Conservation (phyloP, 2,113 vertebrate genomes). For the Cacatua alba region DNA sequence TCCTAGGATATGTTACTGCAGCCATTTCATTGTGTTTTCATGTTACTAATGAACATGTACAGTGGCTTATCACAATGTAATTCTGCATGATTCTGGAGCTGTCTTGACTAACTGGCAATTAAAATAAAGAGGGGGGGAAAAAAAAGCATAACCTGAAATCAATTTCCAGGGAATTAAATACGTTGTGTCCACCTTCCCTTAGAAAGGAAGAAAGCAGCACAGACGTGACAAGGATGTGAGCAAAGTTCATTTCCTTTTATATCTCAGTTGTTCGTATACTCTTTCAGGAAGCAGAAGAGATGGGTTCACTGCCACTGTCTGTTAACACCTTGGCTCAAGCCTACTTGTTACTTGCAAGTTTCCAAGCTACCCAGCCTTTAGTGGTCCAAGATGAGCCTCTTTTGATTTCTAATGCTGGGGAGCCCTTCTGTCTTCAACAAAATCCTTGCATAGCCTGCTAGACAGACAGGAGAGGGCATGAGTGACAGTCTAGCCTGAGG, state of each 20-base stretch:
- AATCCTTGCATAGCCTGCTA: not conserved
- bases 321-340: not conserved
- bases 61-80: not conserved
- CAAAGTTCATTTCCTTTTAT: not conserved
- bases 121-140: not conserved
- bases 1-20: not conserved
- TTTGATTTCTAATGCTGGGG: not conserved
- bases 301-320: not conserved
- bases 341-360: not conserved
- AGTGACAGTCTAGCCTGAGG: not conserved
- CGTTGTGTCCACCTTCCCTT: not conserved
- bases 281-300: not conserved
- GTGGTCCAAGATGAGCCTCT: not conserved
- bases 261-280: fast-evolving
- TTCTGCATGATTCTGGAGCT: not conserved
- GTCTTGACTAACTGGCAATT: not conserved
- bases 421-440: not conserved
- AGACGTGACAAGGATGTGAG: not conserved
- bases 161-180: not conserved
- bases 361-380: not conserved
- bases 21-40: not conserved
- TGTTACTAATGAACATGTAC: not conserved
- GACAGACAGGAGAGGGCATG: not conserved
- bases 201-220: not conserved
- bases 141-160: not conserved